These are phyloP conservation scores for Vombatus ursinus DNA, from an alignment of 2,113 vertebrate genomes.

Conservation along the genomic window DNA sequence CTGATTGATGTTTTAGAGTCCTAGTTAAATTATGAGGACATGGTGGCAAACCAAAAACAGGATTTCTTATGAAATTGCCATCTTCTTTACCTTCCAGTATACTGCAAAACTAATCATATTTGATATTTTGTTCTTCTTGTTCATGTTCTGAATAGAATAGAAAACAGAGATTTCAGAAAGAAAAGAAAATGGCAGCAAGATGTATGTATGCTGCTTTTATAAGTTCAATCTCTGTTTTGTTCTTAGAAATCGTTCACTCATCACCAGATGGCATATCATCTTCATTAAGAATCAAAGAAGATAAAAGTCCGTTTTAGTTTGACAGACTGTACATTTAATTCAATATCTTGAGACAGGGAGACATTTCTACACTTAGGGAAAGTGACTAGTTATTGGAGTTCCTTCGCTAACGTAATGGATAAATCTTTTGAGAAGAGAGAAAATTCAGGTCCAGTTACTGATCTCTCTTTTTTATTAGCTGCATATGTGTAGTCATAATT, in stretches of 20 bases:
- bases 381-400: neutral
- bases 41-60: neutral
- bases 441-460: neutral
- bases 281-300: constrained; percentile 1
- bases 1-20: neutral
- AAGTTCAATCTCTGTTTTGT: neutral
- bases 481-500: neutral
- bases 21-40: neutral
- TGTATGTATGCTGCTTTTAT: neutral
- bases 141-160: neutral
- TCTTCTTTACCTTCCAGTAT: neutral
- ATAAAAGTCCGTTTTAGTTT: neutral
- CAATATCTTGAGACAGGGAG: neutral
- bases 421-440: neutral
- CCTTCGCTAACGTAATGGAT: neutral
- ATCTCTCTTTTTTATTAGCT: constrained; percentile 5
- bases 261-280: neutral
- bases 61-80: neutral
- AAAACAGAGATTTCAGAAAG: neutral
- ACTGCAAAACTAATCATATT: neutral
- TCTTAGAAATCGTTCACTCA: neutral
- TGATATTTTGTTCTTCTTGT: neutral
- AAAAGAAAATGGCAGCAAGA: neutral
- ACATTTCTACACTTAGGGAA: neutral
- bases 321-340: neutral